These are phyloP conservation scores for Apomyelois bistriatella DNA, from an alignment of 2,888 invertebrate species.

Conservation along the genomic window DNA sequence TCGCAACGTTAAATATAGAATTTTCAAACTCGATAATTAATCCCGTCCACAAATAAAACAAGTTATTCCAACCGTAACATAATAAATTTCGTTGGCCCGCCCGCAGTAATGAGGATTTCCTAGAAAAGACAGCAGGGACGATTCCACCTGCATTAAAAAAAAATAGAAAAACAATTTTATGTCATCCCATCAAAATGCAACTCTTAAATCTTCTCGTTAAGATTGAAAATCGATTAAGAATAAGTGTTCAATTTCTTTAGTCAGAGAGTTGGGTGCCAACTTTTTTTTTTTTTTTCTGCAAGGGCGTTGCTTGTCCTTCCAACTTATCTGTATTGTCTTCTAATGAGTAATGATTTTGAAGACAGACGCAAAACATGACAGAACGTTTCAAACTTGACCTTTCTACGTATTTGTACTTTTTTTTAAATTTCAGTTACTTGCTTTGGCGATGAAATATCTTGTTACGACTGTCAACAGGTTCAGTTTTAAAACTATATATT, in stretches of 20 bases:
- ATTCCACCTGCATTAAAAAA: conserved; percentile 41
- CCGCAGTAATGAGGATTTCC: conserved; percentile 51
- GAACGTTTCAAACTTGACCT: conserved; percentile 6
- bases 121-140: conserved; percentile 45
- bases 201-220: background rate
- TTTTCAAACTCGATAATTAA: conserved; percentile 13
- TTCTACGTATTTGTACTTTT: background rate
- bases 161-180: conserved; percentile 3
- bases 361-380: conserved; percentile 1
- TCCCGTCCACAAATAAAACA: conserved; percentile 16
- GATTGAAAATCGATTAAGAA: background rate
- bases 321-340: conserved; percentile 7
- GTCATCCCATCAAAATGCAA: conserved; percentile 1
- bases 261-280: conserved; percentile 34
- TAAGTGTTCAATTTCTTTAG: background rate
- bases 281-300: conserved; percentile 33
- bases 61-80: conserved; percentile 31
- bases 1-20: background rate
- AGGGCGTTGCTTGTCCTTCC: conserved; percentile 28
- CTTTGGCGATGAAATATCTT: conserved; percentile 3
- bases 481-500: background rate
- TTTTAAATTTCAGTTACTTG: background rate
- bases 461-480: background rate
- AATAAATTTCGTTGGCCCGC: conserved; percentile 38
- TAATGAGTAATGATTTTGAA: conserved; percentile 19